These are phyloP conservation scores for Pseudoatta argentina DNA, from an alignment of 1,140 invertebrate genomes.

Conservation along the genomic window DNA sequence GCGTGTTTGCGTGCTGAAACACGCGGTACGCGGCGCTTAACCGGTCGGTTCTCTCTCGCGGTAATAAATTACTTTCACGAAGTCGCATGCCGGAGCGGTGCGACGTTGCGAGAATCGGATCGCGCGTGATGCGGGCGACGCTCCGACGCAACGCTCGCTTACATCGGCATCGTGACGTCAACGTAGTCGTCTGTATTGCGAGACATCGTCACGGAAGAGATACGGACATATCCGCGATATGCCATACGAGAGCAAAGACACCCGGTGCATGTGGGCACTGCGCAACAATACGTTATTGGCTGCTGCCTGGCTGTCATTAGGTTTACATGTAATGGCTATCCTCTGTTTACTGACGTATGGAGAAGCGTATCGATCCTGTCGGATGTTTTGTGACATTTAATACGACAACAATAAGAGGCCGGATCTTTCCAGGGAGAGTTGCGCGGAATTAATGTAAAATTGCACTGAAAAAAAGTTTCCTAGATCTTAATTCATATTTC, in stretches of 20 bases:
- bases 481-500: too few relatives aligned
- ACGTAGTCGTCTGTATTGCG: not conserved
- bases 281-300: slow-evolving; percentile 25
- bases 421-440: not conserved
- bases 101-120: slow-evolving; percentile 31
- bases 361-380: slow-evolving; percentile 43
- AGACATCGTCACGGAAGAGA: not conserved
- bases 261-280: slow-evolving; percentile 17
- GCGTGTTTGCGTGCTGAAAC: not conserved
- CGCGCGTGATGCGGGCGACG: slow-evolving; percentile 33
- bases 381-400: slow-evolving; percentile 32
- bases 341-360: slow-evolving; percentile 35
- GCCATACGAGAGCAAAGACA: slow-evolving; percentile 10
- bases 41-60: slow-evolving; percentile 20
- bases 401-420: not conserved
- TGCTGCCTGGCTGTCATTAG: not conserved
- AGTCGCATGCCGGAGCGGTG: not conserved
- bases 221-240: not conserved
- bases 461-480: too few relatives aligned
- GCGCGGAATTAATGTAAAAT: not conserved
- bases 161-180: not conserved
- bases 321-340: slow-evolving; percentile 48
- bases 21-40: not conserved
- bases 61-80: slow-evolving; percentile 55
- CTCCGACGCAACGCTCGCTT: not conserved